Evolutionary conservation across 2,797 vertebrate genomes (phyloP).

Genomic region (Siniperca obscura): DNA sequence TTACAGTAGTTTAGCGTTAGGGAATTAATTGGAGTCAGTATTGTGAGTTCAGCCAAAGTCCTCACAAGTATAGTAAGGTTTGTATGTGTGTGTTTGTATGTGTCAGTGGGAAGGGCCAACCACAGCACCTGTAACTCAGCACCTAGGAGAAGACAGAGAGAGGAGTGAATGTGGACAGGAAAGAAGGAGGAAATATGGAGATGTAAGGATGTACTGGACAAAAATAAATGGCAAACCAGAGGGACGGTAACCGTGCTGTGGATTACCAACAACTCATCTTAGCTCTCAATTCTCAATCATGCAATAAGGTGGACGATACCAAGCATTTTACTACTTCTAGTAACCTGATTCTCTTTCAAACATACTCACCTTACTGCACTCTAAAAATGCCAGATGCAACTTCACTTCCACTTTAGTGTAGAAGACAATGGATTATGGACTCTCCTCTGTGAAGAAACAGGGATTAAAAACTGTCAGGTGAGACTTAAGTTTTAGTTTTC

Average conservation of each 20-base stretch:
- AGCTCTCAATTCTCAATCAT: neutral
- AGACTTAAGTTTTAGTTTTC: constrained; percentile 1
- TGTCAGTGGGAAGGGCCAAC: constrained; percentile 48
- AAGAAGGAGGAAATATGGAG: constrained; percentile 6
- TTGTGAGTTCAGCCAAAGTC: constrained; percentile 1
- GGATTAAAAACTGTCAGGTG: constrained; percentile 13
- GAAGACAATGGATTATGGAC: constrained; percentile 26
- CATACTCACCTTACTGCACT: neutral
- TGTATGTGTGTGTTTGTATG: constrained; percentile 24
- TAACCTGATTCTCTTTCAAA: neutral
- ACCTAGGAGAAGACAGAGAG: constrained; percentile 29
- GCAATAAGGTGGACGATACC: neutral
- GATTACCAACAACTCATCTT: neutral
- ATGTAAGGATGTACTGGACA: neutral
- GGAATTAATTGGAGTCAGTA: neutral
- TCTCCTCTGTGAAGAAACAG: neutral
- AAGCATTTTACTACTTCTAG: neutral
- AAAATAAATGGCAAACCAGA: neutral
- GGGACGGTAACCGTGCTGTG: neutral
- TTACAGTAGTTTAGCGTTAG: neutral
- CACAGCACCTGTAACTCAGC: constrained; percentile 56
- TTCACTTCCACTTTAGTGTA: neutral
- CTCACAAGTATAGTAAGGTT: neutral
- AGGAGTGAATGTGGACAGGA: constrained; percentile 5
- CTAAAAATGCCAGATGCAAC: neutral